Percentiles rank a stretch among this genome's conserved stretches.
Evolutionary conservation across 2,113 vertebrate species (phyloP).

Genomic region (Egretta garzetta): DNA sequence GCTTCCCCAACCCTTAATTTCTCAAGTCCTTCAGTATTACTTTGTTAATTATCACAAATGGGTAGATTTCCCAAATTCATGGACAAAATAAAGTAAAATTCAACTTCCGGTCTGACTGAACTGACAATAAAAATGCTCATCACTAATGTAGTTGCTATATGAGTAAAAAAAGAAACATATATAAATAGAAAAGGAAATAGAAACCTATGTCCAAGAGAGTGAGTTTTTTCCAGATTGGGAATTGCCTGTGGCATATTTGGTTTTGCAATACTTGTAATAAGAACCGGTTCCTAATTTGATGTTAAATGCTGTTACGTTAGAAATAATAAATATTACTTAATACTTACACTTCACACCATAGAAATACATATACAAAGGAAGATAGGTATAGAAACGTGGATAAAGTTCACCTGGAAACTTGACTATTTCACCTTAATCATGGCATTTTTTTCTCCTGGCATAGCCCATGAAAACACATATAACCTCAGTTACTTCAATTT

Average conservation of each 20-base stretch:
- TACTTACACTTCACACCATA: neutral
- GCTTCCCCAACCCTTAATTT: neutral
- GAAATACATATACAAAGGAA: neutral
- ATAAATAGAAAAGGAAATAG: neutral
- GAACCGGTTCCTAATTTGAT: neutral
- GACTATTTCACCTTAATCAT: neutral
- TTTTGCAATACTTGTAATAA: neutral
- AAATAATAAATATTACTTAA: slow-evolving; percentile 8
- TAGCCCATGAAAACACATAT: neutral
- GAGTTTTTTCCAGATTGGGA: neutral
- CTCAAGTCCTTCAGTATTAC: neutral
- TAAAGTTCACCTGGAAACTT: neutral
- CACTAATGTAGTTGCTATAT: neutral
- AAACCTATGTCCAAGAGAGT: neutral
- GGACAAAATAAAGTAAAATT: neutral
- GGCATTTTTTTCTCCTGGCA: neutral
- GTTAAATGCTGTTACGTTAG: neutral
- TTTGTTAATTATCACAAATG: neutral
- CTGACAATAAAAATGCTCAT: neutral
- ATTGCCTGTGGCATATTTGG: neutral
- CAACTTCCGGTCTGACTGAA: neutral
- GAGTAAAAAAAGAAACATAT: neutral
- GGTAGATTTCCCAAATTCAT: neutral
- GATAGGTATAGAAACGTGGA: neutral
- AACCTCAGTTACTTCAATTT: neutral